Evolutionary conservation across 2,113 vertebrate genomes (phyloP).

Genomic region (Pyxicephalus adspersus): DNA sequence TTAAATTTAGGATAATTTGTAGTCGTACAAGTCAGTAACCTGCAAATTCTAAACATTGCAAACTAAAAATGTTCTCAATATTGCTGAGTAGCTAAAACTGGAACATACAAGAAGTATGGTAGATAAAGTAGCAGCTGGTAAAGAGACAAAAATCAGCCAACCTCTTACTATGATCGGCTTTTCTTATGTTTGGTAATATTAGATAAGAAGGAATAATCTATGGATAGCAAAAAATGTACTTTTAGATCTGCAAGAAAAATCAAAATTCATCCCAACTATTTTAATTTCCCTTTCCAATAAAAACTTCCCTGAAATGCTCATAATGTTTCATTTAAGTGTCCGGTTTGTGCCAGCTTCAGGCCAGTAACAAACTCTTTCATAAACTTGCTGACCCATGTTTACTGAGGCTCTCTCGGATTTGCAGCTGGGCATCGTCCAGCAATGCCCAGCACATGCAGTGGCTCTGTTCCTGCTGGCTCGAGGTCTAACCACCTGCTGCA

Average conservation of each 20-base stretch:
- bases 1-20: no score
- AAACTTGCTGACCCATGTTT: slow-evolving; percentile 35
- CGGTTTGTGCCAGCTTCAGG: slow-evolving; percentile 1
- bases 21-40: no score
- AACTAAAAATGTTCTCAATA: no score
- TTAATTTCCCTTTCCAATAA: not conserved
- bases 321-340: slow-evolving; percentile 22
- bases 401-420: slow-evolving; percentile 2
- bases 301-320: not conserved
- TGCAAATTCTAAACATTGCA: no score
- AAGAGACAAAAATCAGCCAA: no score
- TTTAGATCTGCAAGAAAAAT: not conserved
- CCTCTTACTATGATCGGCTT: no score
- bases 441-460: slow-evolving; percentile 17
- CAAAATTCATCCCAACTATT: not conserved
- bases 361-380: not conserved
- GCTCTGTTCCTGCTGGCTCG: slow-evolving; percentile 12
- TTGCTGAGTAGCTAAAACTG: no score
- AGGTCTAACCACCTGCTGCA: slow-evolving; percentile 25
- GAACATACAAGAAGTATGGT: no score
- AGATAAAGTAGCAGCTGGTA: no score
- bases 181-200: no score
- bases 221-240: not conserved
- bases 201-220: no score
- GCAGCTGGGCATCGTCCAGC: slow-evolving; percentile 1